Percentiles rank a stretch among this genome's conserved stretches.
phyloP scores from a whole-genome alignment of 2,797 vertebrate species.

The Pachyuromys duprasi region DNA sequence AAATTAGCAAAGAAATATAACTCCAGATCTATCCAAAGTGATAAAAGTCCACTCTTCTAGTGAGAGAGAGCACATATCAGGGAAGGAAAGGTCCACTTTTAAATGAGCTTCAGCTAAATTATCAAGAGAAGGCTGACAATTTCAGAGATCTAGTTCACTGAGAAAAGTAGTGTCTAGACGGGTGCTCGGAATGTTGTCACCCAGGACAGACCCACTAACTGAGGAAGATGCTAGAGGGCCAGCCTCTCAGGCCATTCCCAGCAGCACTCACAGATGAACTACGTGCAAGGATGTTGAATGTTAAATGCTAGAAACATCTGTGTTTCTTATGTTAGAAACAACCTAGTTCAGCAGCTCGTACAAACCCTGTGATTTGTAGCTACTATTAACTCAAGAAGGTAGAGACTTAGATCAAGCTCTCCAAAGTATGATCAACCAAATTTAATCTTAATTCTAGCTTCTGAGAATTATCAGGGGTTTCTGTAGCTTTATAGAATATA shows the following conservation, averaged over 20 bases:
- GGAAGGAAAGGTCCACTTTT: not conserved
- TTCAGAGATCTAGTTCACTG: not conserved
- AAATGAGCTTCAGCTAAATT: not conserved
- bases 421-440: not conserved
- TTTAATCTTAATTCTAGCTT: not conserved
- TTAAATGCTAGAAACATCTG: too few species aligned
- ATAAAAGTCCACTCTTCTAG: not conserved
- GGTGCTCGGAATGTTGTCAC: not conserved
- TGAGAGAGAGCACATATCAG: not conserved
- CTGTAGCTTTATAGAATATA: not conserved
- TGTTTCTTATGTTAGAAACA: not conserved
- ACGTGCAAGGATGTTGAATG: not conserved
- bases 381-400: not conserved
- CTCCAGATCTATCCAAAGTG: not conserved
- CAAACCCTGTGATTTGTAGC: not conserved
- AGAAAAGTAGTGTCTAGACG: not conserved
- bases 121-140: not conserved
- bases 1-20: not conserved
- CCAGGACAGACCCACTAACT: not conserved
- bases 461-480: not conserved
- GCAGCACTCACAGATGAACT: rapidly evolving
- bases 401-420: not conserved
- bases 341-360: not conserved
- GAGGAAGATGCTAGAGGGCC: rapidly evolving
- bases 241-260: rapidly evolving